Base-by-base conservation (phyloP, 2,888 invertebrate genomes). In the Anthophora plumipes region DNA sequence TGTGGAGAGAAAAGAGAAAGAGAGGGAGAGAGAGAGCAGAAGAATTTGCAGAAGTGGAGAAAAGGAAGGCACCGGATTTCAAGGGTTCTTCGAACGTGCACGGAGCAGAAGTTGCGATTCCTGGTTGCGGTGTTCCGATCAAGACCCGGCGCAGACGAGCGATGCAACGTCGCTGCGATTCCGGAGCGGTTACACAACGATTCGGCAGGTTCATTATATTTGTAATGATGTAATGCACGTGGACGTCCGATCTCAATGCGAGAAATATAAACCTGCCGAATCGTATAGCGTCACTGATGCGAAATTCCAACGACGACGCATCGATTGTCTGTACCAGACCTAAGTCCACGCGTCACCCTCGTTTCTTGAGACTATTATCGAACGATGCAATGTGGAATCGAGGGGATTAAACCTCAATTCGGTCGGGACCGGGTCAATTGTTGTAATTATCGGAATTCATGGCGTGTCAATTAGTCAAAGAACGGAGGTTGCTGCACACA, bases 371-470 rank as follows among this genome's bases (percentile, higher is more conserved):
- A 41, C 54, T 46, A 50, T 50, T n/a, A n/a, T 50, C 41, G 25
- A n/a, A n/a, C 57, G 5, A 14, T 1, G 46, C 46, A 14, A 46
- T n/a, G 6, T 11, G 8, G 37, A 37, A 37, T 39, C n/a, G 54
- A 59, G 66, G 50, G 77, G 54, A 52, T 68, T 81, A 85, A 74
- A 84, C 85, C 85, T 86, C 89, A 89, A 90, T 91, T 90, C 90
- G 89, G 89, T 90, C 89, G 91, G 89, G 90, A 88, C 89, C 85
- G 73, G 82, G 84, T 86, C 89, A 91, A 92, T 92, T 92, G 91
- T 91, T 88, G 91, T 92, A 91, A 92, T 92, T 92, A 91, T 91
- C 91, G 91, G 92, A 92, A 91, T 91, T 90, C 90, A 89, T 85
- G 89, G 89, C 86, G 88, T 88, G 89, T n/a, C 86, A 90, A 90